Conservation (phyloP, 2,797 vertebrate genomes). For the Rhinella marina region DNA sequence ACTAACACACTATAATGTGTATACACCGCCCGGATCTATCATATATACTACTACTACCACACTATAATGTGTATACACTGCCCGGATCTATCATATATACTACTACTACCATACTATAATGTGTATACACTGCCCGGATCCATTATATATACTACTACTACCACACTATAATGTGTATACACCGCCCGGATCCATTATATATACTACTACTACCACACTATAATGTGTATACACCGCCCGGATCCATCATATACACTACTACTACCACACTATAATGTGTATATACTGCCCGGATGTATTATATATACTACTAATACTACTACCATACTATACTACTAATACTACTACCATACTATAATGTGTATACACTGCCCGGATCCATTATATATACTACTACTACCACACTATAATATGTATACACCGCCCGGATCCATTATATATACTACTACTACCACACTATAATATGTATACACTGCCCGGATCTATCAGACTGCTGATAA, state of each 20-base stretch:
- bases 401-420: not conserved
- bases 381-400: not conserved
- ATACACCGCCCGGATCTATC: not conserved
- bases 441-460: no score
- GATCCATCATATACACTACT: not conserved
- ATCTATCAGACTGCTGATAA: no score
- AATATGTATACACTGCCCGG: no score
- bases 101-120: not conserved
- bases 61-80: not conserved
- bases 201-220: not conserved
- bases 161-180: not conserved
- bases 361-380: not conserved
- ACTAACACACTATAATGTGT: not conserved
- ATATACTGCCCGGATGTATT: not conserved
- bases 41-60: not conserved
- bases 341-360: not conserved
- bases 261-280: not conserved
- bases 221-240: not conserved
- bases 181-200: not conserved
- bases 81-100: not conserved
- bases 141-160: not conserved
- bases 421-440: not conserved
- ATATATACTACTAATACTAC: not conserved
- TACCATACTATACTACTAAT: not conserved
- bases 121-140: not conserved